A percentile compares a stretch with the other conserved stretches of the same genome.
Evolutionary conservation across 2,113 vertebrate species (phyloP).

Genomic region (Dunckerocampus dactyliophorus): DNA sequence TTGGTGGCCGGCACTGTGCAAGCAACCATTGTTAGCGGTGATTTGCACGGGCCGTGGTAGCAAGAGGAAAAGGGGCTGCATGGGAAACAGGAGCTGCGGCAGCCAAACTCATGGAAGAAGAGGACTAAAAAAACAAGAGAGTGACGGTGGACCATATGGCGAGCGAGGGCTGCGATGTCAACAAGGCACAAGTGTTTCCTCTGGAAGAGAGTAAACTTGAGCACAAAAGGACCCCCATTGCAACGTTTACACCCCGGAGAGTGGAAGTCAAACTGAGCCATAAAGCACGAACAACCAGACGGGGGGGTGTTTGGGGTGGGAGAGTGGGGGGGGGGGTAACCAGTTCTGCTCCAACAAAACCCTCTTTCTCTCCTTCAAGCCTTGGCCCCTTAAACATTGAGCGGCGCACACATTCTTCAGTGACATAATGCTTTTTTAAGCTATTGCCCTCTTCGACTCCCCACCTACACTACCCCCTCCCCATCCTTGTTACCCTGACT

Average conservation of each 20-base stretch:
- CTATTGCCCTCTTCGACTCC: constrained; percentile 51
- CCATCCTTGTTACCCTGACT: constrained; percentile 22
- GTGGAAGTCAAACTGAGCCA: constrained; percentile 62
- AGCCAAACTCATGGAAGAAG: constrained; percentile 12
- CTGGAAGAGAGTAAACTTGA: constrained; percentile 64
- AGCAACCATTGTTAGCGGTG: constrained; percentile 44
- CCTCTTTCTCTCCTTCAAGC: constrained; percentile 54
- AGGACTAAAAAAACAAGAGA: constrained; percentile 5
- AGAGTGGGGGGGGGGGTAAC: constrained; percentile 28
- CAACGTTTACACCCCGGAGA: constrained; percentile 54
- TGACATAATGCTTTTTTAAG: constrained; percentile 73
- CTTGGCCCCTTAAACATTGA: constrained; percentile 53
- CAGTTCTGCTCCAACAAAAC: constrained; percentile 67
- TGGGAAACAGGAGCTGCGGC: constrained; percentile 6
- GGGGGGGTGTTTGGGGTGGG: constrained; percentile 2
- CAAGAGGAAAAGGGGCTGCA: constrained; percentile 20
- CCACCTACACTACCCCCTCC: constrained; percentile 1
- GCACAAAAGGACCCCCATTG: constrained; percentile 61
- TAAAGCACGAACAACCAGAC: constrained; percentile 55
- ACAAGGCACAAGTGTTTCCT: constrained; percentile 54
- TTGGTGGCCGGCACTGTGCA: constrained; percentile 29
- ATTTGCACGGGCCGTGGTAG: constrained; percentile 44
- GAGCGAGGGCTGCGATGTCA: constrained; percentile 55
- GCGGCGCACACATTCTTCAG: constrained; percentile 59
- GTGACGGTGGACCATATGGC: constrained; percentile 39